Evolutionary conservation across 2,797 vertebrate species (phyloP).

Genomic region (Pipistrellus pipistrellus): DNA sequence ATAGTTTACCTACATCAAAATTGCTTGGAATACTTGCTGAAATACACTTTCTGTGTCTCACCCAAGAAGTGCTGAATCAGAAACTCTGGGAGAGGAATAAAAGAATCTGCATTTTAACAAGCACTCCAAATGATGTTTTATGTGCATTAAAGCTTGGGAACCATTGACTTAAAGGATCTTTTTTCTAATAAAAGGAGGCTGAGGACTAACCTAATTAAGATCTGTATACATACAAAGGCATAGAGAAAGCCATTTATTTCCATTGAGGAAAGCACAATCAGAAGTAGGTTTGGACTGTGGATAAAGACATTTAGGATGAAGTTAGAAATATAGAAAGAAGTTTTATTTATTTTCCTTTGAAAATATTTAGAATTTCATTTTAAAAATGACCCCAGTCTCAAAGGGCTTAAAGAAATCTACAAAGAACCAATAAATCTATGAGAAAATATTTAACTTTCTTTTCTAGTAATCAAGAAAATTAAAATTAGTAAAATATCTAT

Average conservation of each 20-base stretch:
- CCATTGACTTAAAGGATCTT: background rate
- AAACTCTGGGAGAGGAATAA: background rate
- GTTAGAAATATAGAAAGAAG: background rate
- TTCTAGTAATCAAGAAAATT: conserved; percentile 31
- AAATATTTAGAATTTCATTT: conserved; percentile 7
- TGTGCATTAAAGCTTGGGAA: background rate
- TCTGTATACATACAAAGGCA: background rate
- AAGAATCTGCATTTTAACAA: background rate
- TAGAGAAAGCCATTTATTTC: background rate
- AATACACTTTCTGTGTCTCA: background rate
- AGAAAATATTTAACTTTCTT: conserved; percentile 18
- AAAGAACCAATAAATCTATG: background rate
- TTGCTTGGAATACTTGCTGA: background rate
- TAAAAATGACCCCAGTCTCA: background rate
- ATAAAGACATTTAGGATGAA: background rate
- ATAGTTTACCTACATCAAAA: background rate
- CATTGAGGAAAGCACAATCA: background rate
- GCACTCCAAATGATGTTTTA: background rate
- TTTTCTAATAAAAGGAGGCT: background rate
- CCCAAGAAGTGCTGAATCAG: background rate
- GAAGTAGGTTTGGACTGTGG: background rate
- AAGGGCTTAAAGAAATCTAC: conserved; percentile 34
- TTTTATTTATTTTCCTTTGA: conserved; percentile 11
- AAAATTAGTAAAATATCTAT: conserved; percentile 14
- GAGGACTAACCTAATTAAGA: background rate